These are phyloP conservation scores for Diachasmimorpha longicaudata DNA, from an alignment of 1,140 invertebrate genomes.

Conservation along the genomic window DNA sequence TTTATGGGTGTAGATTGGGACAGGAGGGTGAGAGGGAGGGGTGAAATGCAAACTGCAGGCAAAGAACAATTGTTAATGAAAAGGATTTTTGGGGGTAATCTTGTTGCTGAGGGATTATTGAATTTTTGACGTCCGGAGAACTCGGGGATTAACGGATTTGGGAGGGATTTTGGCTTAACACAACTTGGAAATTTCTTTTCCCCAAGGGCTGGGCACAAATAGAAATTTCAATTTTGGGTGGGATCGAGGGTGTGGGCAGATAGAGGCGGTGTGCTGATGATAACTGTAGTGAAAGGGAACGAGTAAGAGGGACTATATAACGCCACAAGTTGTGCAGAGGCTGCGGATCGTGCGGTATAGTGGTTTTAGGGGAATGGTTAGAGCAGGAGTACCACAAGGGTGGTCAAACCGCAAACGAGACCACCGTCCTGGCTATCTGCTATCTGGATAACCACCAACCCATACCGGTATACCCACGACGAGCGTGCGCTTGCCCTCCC, in stretches of 20 bases:
- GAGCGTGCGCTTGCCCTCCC: neutral
- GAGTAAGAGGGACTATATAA: constrained; percentile 2
- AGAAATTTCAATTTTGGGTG: no score
- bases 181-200: no score
- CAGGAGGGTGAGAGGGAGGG: no score
- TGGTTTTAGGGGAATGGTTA: constrained; percentile 41
- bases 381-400: constrained; percentile 54
- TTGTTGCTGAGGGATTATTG: no score
- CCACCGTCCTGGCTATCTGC: constrained; percentile 58
- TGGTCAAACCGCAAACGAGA: constrained; percentile 59
- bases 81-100: no score
- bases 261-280: neutral
- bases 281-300: neutral
- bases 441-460: constrained; percentile 61
- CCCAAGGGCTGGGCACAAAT: no score
- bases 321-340: constrained; percentile 5
- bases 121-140: no score
- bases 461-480: constrained; percentile 18
- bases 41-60: no score
- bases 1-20: no score
- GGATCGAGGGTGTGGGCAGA: constrained; percentile 8
- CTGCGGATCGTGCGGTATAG: constrained; percentile 44
- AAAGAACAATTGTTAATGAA: no score
- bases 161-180: no score
- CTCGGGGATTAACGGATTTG: no score